Evolutionary conservation across 1,140 invertebrate species (phyloP), one percentile per base, ranked within the genome.

Genomic region (Schlechtendalia chinensis): DNA sequence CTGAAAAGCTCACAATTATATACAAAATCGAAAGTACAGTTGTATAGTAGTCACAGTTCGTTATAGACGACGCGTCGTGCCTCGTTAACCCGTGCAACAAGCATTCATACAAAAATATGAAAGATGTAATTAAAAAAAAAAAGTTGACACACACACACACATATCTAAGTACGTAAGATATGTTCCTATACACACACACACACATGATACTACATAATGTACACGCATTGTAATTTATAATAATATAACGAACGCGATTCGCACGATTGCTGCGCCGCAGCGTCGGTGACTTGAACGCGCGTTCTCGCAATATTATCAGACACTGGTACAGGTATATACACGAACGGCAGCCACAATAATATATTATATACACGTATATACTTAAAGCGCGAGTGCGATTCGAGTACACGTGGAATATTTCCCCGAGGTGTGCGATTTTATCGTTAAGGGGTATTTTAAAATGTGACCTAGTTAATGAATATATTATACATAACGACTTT

Each of bases 181-280:
- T 50, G 12, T n/a, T 4, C 32, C 32, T 39, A 39, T 8, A 39
- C 32, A 39, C 8, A 39, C 8, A 39, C 32, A 39, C 32, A 19
- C 27, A 63, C 29, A 8, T 32, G n/a, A n/a, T n/a, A n/a, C n/a
- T n/a, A n/a, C n/a, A n/a, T n/a, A n/a, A 63, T 63, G 29, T 19
- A 32, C 29, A 61, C 27, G 27, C 27, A 32, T 65, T 29, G 32
- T 29, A 67, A 45, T 67, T 4, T 32, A 69, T 50, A 50, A 24
- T 69, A 69, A 17, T 69, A 69, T 53, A 72, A 72, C 24, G 69
- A 72, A 72, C 69, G 54, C 69, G 69, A 72, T 72, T 72, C 54
- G 69, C 69, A 71, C 67, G 67, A 71, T 67, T 67, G 61, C 17
- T 17, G 32, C 32, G 29, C 11, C 6, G 22, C 8, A 5, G 14